Conservation (phyloP, 64 coral and sea anemone species). For the Hydrozoanthus tunicans region DNA sequence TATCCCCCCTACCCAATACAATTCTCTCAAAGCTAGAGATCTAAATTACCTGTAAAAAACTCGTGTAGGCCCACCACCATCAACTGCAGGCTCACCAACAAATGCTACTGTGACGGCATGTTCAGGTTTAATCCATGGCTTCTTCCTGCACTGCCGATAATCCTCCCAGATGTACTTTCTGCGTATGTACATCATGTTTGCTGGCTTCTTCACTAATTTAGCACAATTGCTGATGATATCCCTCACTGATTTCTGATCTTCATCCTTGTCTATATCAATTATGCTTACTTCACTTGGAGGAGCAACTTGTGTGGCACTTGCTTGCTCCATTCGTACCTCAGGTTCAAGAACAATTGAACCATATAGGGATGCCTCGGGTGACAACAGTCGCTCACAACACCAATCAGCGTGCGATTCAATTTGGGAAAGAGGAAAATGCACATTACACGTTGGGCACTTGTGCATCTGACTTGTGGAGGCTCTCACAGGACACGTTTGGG, state of each 20-base stretch:
- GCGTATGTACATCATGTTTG: background rate
- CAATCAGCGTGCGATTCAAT: no score
- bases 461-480: constrained; percentile 5
- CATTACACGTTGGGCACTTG: constrained; percentile 6
- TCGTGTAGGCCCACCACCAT: constrained; percentile 29
- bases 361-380: no score
- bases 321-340: no score
- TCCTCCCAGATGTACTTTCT: constrained; percentile 29
- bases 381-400: no score
- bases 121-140: constrained; percentile 3
- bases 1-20: background rate
- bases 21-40: background rate
- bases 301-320: no score
- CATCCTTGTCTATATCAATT: no score
- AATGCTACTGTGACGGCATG: background rate
- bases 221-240: no score
- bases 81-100: constrained; percentile 21
- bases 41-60: constrained; percentile 30
- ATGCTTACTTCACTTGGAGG: no score
- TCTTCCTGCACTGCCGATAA: background rate
- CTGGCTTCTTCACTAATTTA: no score
- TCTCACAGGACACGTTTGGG: constrained; percentile 5
- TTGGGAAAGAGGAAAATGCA: background rate
- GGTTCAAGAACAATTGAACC: no score
- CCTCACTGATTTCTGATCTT: no score